A percentile compares a stretch with the other conserved stretches of the same genome.
phyloP scores from a whole-genome alignment of 2,888 invertebrate species.

The Drosophila kanekoi region DNA sequence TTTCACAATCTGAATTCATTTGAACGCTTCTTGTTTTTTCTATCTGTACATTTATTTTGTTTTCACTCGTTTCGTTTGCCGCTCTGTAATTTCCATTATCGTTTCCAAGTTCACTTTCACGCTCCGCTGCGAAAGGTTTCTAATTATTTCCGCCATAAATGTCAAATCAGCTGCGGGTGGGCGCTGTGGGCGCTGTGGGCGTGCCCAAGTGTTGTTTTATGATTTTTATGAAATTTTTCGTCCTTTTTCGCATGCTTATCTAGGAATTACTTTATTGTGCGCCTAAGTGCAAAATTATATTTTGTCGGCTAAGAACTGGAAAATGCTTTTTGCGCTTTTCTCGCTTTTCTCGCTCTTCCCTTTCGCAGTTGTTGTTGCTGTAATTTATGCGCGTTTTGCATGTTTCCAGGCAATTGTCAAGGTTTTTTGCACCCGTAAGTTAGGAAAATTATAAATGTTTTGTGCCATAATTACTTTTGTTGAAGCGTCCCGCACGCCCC shows the following conservation, averaged over 20 bases:
- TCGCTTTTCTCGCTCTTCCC: constrained; percentile 13
- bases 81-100: constrained; percentile 22
- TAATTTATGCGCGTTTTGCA: constrained; percentile 82
- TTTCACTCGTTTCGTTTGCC: constrained; percentile 1
- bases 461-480: constrained; percentile 74
- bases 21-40: background rate
- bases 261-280: constrained; percentile 53
- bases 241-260: constrained; percentile 60
- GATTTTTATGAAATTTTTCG: constrained; percentile 25
- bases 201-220: constrained; percentile 36
- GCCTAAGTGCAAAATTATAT: constrained; percentile 68
- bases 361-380: constrained; percentile 24
- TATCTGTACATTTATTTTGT: background rate
- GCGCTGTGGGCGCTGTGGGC: constrained; percentile 34
- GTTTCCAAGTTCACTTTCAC: constrained; percentile 54
- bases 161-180: constrained; percentile 62
- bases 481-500: background rate
- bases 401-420: constrained; percentile 82
- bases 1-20: background rate
- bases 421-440: constrained; percentile 60
- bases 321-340: constrained; percentile 42
- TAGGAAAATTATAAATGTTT: constrained; percentile 64
- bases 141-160: constrained; percentile 77
- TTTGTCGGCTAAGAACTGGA: constrained; percentile 36
- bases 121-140: constrained; percentile 56